Percentiles rank a stretch among this genome's conserved stretches.
Conservation (phyloP, 2,797 vertebrate genomes). For the Rhinoraja longicauda region DNA sequence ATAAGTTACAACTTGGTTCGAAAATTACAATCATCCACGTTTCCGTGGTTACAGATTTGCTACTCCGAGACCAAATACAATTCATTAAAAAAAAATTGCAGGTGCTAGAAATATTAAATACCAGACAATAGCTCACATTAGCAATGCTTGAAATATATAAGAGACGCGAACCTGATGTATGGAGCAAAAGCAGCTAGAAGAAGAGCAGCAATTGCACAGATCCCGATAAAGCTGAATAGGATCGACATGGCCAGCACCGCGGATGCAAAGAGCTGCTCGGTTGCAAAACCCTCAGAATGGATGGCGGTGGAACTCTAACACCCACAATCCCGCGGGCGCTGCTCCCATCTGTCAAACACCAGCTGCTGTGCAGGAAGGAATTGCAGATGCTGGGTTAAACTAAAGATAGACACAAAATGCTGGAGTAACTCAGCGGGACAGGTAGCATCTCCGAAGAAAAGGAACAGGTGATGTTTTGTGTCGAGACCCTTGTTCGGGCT, state of each 20-base stretch:
- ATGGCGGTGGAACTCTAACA: background rate
- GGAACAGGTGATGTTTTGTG: too few relatives aligned
- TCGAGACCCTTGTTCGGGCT: too few relatives aligned
- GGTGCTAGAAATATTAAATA: too few relatives aligned
- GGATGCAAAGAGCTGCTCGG: too few relatives aligned
- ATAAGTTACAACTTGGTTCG: background rate
- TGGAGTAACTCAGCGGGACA: too few relatives aligned
- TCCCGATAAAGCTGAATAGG: conserved; percentile 44
- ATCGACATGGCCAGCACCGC: background rate
- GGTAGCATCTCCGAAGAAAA: too few relatives aligned
- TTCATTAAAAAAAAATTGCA: background rate
- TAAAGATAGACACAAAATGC: too few relatives aligned
- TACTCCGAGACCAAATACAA: background rate
- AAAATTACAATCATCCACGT: background rate
- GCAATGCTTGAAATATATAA: background rate
- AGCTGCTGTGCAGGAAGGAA: too few relatives aligned
- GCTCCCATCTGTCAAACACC: too few relatives aligned
- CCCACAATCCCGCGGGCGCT: background rate
- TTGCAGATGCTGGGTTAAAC: too few relatives aligned
- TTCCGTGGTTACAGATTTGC: background rate
- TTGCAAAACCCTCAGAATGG: background rate
- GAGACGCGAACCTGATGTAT: conserved; percentile 59
- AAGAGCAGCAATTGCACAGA: conserved; percentile 52
- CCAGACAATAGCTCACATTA: too few relatives aligned
- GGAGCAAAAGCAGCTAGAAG: conserved; percentile 57